Base-by-base conservation (phyloP, 2,797 vertebrate genomes). In the Distichodus sexfasciatus region DNA sequence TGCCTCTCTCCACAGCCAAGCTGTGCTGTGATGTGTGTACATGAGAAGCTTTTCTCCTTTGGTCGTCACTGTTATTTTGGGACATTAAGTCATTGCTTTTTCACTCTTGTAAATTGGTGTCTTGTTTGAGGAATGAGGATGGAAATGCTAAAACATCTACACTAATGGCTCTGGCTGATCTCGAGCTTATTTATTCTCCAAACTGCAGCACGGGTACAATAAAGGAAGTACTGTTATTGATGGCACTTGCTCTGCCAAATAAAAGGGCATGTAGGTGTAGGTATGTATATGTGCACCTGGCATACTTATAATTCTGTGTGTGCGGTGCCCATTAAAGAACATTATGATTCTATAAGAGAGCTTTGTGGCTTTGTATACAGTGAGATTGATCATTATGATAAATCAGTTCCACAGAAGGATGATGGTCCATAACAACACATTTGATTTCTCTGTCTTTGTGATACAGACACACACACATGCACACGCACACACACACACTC, bases 101-200 rank as follows among this genome's bases (percentile, higher is more conserved):
- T 81, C n/a, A n/a, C n/a, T 84, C 88, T 86, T 90, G 88, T 83
- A 90, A 90, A 85, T 87, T 84, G 84, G 67, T 65, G 67, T 79
- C 81, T 76, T 79, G 87, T 85, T 89, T 88, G 84, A 90, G 51
- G n/a, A 48, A 83, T 84, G 82, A 66, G 72, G 79, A 85, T 77
- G 72, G 84, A 86, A 86, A 88, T 84, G 85, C 81, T 85, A 24
- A 62, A 66, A 58, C 46, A 50, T 44, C 40, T 67, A 69, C 69
- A 62, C 44, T 71, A 43, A 44, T 59, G 51, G 67, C 70, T 41
- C 64, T 4, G 7, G n/a, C 35, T 72, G 48, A 69, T 58, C 35
- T 69, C 23, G 41, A 68, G 68, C 72, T 75, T 66, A 68, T 78
- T 75, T 78, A 75, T 78, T 64, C 66, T 60, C 46, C 53, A 51